phyloP scores from a whole-genome alignment of 2,113 vertebrate species.

The Nothobranchius kuhntae region DNA sequence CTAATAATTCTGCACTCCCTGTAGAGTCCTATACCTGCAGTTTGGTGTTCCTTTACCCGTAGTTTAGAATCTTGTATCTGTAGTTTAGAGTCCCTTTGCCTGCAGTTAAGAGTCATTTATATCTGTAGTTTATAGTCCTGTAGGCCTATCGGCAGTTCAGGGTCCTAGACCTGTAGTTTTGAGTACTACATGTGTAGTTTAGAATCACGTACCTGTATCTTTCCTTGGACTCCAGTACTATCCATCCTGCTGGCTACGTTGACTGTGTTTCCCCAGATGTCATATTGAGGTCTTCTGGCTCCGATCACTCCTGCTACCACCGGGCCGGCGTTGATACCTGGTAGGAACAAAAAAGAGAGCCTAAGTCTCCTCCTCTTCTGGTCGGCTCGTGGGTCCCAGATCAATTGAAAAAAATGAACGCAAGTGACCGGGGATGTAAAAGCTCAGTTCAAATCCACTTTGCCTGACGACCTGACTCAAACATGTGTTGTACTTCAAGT shows the following conservation, averaged over 20 bases:
- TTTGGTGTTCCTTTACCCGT: neutral
- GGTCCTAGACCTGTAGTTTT: neutral
- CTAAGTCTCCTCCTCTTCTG: too few species aligned
- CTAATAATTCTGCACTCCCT: too few species aligned
- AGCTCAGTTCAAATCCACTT: too few species aligned
- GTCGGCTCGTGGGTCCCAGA: too few species aligned
- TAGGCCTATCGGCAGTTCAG: too few species aligned
- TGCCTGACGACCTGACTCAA: too few species aligned
- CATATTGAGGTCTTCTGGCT: constrained; percentile 94
- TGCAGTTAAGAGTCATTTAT: neutral
- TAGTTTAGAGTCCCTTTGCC: neutral
- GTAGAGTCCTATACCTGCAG: neutral
- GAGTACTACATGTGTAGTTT: too few species aligned
- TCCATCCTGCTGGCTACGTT: constrained; percentile 98
- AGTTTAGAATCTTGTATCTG: neutral
- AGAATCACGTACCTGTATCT: constrained; percentile 86
- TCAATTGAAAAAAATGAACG: too few species aligned
- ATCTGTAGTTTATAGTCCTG: neutral
- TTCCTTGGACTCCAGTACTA: constrained; percentile 94
- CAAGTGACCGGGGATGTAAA: too few species aligned
- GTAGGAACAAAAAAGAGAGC: neutral
- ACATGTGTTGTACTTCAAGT: too few species aligned
- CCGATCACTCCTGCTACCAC: constrained; percentile 97
- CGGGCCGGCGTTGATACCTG: constrained; percentile 93
- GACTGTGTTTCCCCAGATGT: constrained; percentile 99